Base-by-base conservation (phyloP, 2,888 invertebrate species). In the Sminthurinus aureus region DNA sequence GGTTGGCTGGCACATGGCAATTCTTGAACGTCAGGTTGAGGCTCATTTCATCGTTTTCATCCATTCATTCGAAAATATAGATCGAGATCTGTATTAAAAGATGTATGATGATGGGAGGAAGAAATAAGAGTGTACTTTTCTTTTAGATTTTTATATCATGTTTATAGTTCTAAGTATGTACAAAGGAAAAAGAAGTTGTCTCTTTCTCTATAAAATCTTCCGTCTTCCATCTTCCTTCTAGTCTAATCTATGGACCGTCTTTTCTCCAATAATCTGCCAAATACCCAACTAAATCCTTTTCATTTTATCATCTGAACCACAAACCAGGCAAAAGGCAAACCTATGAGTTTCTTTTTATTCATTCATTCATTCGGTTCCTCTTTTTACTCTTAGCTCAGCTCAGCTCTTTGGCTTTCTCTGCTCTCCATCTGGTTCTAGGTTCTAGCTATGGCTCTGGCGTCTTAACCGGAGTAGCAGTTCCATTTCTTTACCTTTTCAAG, bases 271-370 rank as follows among this genome's bases (percentile, higher is more conserved):
- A 71, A 71, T 71, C 71, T 71, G 71, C 71, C 71, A 71, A 71
- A 71, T 71, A 71, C 71, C 24, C 71, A 71, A 26, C 71, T 71
- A 71, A 71, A 71, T 71, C 71, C 71, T 71, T 71, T 71, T 71
- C 71, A 71, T 71, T 71, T 71, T 71, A 71, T 71, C 71, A 71
- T 71, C 71, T 24, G 26, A 15, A 24, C 20, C 67, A 67, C 12
- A 3, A 38, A 38, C 38, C 38, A 38, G 38, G 38, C 1, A 38
- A 38, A 6, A 38, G 38, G 22, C 67, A 22, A 11, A 22, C 67
- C 67, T 11, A 69, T 0, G 22, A 20, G 13, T 69, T 69, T 69
- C 22, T 3, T 20, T 69, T 20, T n/a, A 18, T 18, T 64, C 15
- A 64, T 15, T 64, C 2, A 18, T 15, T 15, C n/a, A 64, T 64